These are phyloP conservation scores for Colossoma macropomum DNA, from an alignment of 2,113 vertebrate genomes.

Conservation along the genomic window DNA sequence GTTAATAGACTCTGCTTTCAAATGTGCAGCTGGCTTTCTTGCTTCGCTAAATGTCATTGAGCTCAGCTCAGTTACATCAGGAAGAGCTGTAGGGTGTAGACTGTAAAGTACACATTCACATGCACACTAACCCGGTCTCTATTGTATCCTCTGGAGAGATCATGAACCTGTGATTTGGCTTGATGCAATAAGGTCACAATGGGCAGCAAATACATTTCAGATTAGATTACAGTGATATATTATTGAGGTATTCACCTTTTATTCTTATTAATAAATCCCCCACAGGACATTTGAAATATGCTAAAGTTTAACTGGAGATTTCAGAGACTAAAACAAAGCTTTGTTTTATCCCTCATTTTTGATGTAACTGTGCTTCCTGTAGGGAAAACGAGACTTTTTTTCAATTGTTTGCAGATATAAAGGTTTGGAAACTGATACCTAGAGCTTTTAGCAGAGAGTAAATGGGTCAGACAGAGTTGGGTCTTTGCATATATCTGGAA, in stretches of 20 bases:
- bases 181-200: conserved; percentile 12
- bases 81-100: neutral
- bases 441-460: conserved; percentile 10
- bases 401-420: conserved; percentile 4
- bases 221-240: conserved; percentile 27
- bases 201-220: neutral
- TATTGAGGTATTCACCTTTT: conserved; percentile 11
- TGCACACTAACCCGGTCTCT: neutral
- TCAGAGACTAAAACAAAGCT: neutral
- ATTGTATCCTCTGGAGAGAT: conserved; percentile 14
- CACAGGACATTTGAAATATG: neutral
- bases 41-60: neutral
- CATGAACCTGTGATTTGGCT: neutral
- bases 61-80: neutral
- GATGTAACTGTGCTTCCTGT: neutral
- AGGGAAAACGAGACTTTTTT: neutral
- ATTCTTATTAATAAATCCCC: conserved; percentile 12
- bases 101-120: neutral
- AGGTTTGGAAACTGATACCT: conserved; percentile 33
- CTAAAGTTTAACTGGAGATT: neutral
- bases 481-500: conserved; percentile 57
- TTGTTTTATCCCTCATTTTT: neutral
- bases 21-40: neutral
- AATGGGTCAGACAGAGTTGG: conserved; percentile 48
- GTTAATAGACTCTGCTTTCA: neutral